A percentile compares a stretch with the other conserved stretches of the same genome.
Conservation (phyloP, 2,888 invertebrate species). For the Amiota minor region DNA sequence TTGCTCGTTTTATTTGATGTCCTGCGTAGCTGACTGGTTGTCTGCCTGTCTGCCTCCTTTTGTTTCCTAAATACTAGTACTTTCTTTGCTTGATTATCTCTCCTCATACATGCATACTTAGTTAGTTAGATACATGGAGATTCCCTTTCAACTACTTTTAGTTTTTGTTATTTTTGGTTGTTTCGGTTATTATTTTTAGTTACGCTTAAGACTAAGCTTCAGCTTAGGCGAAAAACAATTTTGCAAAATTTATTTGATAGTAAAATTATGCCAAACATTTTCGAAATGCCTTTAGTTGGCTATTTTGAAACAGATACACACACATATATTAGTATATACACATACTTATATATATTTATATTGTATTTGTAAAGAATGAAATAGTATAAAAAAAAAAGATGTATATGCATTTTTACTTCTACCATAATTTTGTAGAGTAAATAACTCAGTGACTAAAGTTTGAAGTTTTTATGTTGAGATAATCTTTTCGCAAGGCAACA, state of each 20-base stretch:
- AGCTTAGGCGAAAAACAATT: conserved; percentile 67
- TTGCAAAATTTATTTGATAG: conserved; percentile 72
- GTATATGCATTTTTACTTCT: conserved; percentile 43
- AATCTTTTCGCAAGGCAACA: too few species aligned
- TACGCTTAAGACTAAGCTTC: conserved; percentile 50
- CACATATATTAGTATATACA: conserved; percentile 38
- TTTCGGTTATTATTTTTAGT: too few species aligned
- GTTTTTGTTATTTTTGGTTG: not conserved
- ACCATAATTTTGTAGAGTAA: too few species aligned
- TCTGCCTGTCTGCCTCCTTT: not conserved
- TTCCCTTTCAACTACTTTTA: not conserved
- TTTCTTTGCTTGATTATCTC: too few species aligned
- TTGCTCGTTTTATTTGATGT: conserved; percentile 69
- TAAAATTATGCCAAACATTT: conserved; percentile 72
- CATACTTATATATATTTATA: conserved; percentile 61
- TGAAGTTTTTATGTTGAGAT: too few species aligned
- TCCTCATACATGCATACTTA: too few species aligned
- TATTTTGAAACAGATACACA: conserved; percentile 53
- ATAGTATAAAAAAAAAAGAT: not conserved
- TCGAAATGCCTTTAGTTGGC: conserved; percentile 58
- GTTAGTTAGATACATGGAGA: not conserved
- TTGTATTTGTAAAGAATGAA: conserved; percentile 46
- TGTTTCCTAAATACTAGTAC: not conserved
- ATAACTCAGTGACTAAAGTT: too few species aligned
- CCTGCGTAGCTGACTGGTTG: conserved; percentile 52